phyloP scores from a whole-genome alignment of 2,888 invertebrate species.

The Liposcelis brunnea region DNA sequence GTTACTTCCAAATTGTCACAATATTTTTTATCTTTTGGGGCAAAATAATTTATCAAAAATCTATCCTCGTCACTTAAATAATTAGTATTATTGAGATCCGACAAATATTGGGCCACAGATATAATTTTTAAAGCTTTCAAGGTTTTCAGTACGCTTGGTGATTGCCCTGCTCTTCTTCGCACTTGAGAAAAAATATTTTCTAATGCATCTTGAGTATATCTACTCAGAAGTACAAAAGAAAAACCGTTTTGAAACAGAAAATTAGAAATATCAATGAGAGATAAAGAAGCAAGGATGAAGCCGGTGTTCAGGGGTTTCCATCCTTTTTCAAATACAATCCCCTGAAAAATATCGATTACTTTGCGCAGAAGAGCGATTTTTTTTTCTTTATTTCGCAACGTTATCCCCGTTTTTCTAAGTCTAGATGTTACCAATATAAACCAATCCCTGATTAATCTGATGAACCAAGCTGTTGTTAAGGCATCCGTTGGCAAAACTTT shows the following conservation, averaged over 20 bases:
- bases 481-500: neutral
- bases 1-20: too few species aligned
- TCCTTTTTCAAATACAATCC: too few species aligned
- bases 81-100: too few species aligned
- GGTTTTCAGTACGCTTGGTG: too few species aligned
- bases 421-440: neutral
- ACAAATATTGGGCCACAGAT: too few species aligned
- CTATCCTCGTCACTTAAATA: too few species aligned
- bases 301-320: neutral
- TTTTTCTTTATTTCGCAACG: neutral
- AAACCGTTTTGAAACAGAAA: neutral
- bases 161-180: neutral
- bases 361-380: neutral
- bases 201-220: neutral
- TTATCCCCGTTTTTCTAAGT: neutral
- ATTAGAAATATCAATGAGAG: neutral
- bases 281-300: neutral
- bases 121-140: too few species aligned
- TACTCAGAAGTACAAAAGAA: neutral
- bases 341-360: neutral
- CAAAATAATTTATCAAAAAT: too few species aligned
- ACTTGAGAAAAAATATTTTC: conserved; percentile 3
- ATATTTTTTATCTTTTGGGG: too few species aligned
- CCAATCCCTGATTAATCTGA: neutral
- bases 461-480: neutral